A percentile compares a stretch with the other conserved stretches of the same genome.
These are phyloP conservation scores for Caranx ignobilis DNA, from an alignment of 2,113 vertebrate species.

Conservation along the genomic window DNA sequence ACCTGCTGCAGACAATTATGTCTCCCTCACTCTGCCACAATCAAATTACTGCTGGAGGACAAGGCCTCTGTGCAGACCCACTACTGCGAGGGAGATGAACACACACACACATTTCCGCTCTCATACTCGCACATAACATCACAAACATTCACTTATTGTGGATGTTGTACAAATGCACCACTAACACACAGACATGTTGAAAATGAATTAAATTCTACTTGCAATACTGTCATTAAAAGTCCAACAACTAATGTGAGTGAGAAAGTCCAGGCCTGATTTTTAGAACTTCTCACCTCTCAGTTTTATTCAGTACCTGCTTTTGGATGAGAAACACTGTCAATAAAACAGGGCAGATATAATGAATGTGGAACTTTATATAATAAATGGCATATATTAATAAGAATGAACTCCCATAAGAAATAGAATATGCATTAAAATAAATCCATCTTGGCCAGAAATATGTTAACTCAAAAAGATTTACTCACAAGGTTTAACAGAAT, in stretches of 20 bases:
- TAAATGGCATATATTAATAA: not conserved
- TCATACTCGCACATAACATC: conserved; percentile 3
- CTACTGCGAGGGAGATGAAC: conserved; percentile 30
- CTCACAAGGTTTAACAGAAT: not conserved
- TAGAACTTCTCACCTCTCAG: not conserved
- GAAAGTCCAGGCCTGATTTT: not conserved
- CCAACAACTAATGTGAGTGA: not conserved
- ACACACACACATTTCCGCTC: conserved; percentile 11
- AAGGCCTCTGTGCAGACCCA: conserved; percentile 55
- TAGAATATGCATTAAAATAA: not conserved
- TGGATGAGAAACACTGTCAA: not conserved
- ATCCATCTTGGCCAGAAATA: not conserved
- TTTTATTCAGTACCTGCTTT: not conserved
- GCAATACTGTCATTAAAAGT: not conserved
- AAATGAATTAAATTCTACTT: not conserved
- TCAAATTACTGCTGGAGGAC: conserved; percentile 77
- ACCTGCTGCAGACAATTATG: conserved; percentile 72
- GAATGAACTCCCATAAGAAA: not conserved
- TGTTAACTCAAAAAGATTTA: not conserved
- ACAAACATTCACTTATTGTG: not conserved
- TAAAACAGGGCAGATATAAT: not conserved
- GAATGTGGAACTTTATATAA: not conserved
- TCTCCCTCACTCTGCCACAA: conserved; percentile 65
- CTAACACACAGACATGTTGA: not conserved
- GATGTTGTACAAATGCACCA: not conserved